Evolutionary conservation across 2,113 vertebrate species (phyloP).

Genomic region (Chascanopsetta lugubris): DNA sequence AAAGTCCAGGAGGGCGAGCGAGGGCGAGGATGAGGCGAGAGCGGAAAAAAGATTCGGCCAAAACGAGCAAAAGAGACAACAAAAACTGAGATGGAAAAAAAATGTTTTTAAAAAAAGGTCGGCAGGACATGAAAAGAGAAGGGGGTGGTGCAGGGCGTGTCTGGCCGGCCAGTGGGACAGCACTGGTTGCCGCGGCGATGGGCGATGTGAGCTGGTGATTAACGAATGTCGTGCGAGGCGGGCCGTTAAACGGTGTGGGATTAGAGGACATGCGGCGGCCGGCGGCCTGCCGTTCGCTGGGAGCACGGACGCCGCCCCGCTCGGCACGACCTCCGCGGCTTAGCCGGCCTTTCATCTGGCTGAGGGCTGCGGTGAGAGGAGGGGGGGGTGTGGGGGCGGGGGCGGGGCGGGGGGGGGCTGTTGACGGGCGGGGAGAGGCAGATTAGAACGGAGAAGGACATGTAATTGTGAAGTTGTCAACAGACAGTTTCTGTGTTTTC

Average conservation of each 20-base stretch:
- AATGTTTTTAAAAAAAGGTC: slow-evolving; percentile 28
- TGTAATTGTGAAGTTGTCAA: slow-evolving; percentile 79
- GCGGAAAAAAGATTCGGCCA: slow-evolving; percentile 5
- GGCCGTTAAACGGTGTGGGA: slow-evolving; percentile 81
- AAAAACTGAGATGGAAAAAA: slow-evolving; percentile 34
- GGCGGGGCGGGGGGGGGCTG: not conserved
- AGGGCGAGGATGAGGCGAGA: not conserved
- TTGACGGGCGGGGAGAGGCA: slow-evolving; percentile 12
- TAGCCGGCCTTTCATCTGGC: slow-evolving; percentile 80
- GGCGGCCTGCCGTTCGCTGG: slow-evolving; percentile 66
- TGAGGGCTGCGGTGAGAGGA: slow-evolving; percentile 60
- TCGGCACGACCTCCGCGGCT: slow-evolving; percentile 74
- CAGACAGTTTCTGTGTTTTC: slow-evolving; percentile 73
- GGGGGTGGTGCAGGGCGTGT: slow-evolving; percentile 67
- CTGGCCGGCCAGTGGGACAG: slow-evolving; percentile 56
- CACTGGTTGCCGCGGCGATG: slow-evolving; percentile 72
- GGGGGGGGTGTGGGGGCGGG: not conserved
- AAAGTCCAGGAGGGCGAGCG: not conserved
- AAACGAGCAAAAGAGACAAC: slow-evolving; percentile 2
- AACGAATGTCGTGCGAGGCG: slow-evolving; percentile 71
- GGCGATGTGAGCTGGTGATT: slow-evolving; percentile 80
- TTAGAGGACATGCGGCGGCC: slow-evolving; percentile 71
- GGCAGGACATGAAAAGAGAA: slow-evolving; percentile 53
- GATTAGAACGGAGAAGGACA: slow-evolving; percentile 37
- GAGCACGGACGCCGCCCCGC: slow-evolving; percentile 61